A percentile compares a stretch with the other conserved stretches of the same genome.
Evolutionary conservation across 2,113 vertebrate genomes (phyloP).

Genomic region (Scomber colias): DNA sequence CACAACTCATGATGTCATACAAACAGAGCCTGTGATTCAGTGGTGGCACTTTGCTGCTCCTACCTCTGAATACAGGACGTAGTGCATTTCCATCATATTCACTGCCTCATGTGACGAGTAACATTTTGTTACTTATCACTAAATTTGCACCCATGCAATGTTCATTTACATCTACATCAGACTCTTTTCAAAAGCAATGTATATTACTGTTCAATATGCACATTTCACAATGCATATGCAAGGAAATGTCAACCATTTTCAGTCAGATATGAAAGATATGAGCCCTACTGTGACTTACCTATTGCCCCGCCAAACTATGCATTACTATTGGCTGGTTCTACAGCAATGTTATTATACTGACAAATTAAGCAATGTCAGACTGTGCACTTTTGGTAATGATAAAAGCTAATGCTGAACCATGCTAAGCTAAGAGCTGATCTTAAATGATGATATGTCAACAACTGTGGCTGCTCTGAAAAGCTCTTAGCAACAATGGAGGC

Average conservation of each 20-base stretch:
- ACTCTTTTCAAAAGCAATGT: constrained; percentile 1
- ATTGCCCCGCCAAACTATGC: constrained; percentile 16
- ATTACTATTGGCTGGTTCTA: constrained; percentile 20
- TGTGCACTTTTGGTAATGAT: constrained; percentile 10
- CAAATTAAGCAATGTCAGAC: neutral
- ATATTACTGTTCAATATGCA: constrained; percentile 19
- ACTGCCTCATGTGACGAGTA: neutral
- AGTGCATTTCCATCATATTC: constrained; percentile 13
- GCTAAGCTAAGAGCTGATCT: neutral
- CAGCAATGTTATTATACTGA: constrained; percentile 1
- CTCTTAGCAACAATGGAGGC: neutral
- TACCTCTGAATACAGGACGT: constrained; percentile 8
- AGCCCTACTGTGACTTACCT: constrained; percentile 34
- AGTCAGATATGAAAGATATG: constrained; percentile 25
- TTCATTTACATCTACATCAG: constrained; percentile 23
- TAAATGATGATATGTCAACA: constrained; percentile 8
- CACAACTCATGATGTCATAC: constrained; percentile 43
- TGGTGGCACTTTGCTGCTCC: constrained; percentile 28
- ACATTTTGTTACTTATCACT: constrained; percentile 9
- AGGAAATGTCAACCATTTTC: constrained; percentile 59
- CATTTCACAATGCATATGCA: constrained; percentile 24
- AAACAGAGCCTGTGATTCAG: constrained; percentile 3
- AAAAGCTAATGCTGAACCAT: neutral
- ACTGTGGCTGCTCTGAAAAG: neutral
- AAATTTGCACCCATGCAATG: neutral